Conservation (phyloP, 2,113 vertebrate species). For the Odocoileus virginianus region DNA sequence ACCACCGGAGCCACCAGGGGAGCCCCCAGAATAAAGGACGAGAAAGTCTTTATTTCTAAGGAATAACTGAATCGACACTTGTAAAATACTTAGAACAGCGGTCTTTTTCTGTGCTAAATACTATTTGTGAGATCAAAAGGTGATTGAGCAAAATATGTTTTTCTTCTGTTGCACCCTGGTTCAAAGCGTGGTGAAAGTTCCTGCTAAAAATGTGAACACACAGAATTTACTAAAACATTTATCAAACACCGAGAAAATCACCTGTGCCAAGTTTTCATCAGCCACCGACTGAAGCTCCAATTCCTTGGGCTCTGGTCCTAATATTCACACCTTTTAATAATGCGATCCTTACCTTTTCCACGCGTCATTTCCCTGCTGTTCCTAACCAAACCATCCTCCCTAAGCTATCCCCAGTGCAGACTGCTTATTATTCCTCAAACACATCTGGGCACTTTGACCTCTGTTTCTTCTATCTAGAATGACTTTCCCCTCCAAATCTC, state of each 20-base stretch:
- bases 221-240: neutral
- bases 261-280: neutral
- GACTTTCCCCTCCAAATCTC: neutral
- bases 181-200: neutral
- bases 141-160: neutral
- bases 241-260: neutral
- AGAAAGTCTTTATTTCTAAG: neutral
- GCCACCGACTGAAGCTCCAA: neutral
- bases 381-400: neutral
- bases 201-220: neutral
- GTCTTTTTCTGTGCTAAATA: neutral
- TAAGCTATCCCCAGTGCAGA: neutral
- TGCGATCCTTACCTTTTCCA: neutral
- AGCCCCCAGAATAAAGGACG: neutral
- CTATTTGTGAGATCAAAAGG: neutral
- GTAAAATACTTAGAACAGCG: neutral
- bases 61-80: neutral
- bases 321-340: neutral
- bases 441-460: neutral
- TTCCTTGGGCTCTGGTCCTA: neutral
- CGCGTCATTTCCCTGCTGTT: neutral
- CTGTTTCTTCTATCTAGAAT: neutral
- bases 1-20: neutral
- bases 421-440: neutral
- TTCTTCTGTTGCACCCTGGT: neutral